Conservation (phyloP, 2,888 invertebrate species). For the Galerucella calmariensis region DNA sequence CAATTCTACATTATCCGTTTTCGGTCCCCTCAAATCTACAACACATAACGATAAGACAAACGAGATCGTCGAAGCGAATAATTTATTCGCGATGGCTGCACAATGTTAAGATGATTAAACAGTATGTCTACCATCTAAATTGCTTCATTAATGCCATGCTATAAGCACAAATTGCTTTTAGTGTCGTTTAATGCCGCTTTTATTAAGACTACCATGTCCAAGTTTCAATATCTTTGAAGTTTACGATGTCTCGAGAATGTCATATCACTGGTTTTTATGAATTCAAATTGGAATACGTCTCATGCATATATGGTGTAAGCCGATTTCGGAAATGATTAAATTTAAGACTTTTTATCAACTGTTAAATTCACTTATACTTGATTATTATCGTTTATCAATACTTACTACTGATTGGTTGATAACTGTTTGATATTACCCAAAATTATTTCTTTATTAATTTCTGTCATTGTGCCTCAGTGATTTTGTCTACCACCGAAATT, state of each 20-base stretch:
- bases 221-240: constrained; percentile 62
- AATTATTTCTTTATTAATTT: no score
- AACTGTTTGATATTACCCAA: no score
- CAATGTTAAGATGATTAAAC: constrained; percentile 50
- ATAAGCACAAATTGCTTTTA: constrained; percentile 47
- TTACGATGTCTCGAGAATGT: constrained; percentile 65
- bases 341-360: constrained; percentile 38
- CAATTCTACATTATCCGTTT: neutral
- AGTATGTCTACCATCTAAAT: constrained; percentile 62
- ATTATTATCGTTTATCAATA: no score
- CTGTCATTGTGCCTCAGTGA: no score
- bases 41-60: constrained; percentile 16
- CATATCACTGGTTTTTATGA: constrained; percentile 63
- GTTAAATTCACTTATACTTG: no score
- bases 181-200: constrained; percentile 50
- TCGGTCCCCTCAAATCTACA: neutral
- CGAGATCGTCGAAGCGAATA: constrained; percentile 13
- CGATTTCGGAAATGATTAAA: constrained; percentile 59
- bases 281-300: constrained; percentile 57
- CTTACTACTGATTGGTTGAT: no score
- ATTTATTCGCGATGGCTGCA: constrained; percentile 34
- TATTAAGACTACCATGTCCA: constrained; percentile 60
- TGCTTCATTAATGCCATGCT: constrained; percentile 60
- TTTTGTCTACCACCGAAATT: no score
- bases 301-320: constrained; percentile 46